Conservation (phyloP, 2,888 invertebrate species). For the Neocrepidodera transversa region DNA sequence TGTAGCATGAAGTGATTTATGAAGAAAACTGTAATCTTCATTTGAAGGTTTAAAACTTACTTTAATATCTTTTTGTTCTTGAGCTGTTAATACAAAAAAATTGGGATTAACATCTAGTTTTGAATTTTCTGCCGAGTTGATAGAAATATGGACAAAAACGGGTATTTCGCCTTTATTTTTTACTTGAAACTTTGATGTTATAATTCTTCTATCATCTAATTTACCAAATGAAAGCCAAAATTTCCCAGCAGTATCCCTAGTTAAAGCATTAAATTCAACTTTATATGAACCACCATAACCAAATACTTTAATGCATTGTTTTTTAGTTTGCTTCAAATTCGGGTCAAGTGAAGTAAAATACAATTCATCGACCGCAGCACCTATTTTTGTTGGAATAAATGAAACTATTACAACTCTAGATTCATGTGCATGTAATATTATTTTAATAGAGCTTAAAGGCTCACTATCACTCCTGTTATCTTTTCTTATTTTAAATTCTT, state of each 20-base stretch:
- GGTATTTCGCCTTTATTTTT: conserved; percentile 66
- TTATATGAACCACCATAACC: conserved; percentile 68
- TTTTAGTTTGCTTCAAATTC: conserved; percentile 47
- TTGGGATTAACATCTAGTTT: conserved; percentile 51
- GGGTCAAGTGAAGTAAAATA: conserved; percentile 62
- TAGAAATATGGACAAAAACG: conserved; percentile 61
- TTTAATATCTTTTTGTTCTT: conserved; percentile 48
- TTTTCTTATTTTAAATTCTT: conserved; percentile 59
- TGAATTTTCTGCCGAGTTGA: conserved; percentile 48
- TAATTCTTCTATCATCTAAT: conserved; percentile 59
- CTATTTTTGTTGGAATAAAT: conserved; percentile 65
- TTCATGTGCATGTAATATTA: conserved; percentile 65
- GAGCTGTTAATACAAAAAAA: conserved; percentile 51
- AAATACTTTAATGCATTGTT: conserved; percentile 61
- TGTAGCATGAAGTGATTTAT: conserved; percentile 39
- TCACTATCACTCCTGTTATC: conserved; percentile 55
- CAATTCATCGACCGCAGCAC: conserved; percentile 64
- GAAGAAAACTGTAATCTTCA: conserved; percentile 51
- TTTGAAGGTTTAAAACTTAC: conserved; percentile 52
- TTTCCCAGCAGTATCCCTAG: conserved; percentile 65
- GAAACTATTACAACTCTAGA: conserved; percentile 64
- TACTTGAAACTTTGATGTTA: conserved; percentile 62
- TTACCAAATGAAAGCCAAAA: conserved; percentile 67
- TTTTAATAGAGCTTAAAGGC: conserved; percentile 53
- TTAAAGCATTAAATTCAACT: conserved; percentile 57